Conservation (phyloP, 92 coral and sea anemone species). For the Paragorgia papillata region DNA sequence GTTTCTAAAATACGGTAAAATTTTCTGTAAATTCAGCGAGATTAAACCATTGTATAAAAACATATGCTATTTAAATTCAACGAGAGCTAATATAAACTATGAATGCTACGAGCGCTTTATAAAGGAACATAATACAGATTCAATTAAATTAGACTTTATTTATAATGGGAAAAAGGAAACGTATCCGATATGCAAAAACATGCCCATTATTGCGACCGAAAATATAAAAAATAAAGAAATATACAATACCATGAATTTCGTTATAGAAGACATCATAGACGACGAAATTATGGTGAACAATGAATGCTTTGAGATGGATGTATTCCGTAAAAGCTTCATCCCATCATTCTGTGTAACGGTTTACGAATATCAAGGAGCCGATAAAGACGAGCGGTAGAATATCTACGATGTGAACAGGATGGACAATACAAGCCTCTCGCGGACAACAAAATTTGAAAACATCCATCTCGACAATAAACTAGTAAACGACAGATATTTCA, state of each 20-base stretch:
- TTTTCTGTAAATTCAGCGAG: neutral
- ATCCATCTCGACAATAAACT: constrained; percentile 23
- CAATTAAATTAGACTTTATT: constrained; percentile 9
- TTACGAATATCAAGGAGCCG: constrained; percentile 44
- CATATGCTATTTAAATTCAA: constrained; percentile 45
- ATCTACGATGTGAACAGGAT: constrained; percentile 38
- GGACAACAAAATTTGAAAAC: constrained; percentile 47
- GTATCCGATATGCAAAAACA: constrained; percentile 13
- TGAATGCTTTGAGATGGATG: constrained; percentile 3
- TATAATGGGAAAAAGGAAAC: constrained; percentile 24
- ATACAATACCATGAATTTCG: constrained; percentile 47
- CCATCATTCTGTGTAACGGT: constrained; percentile 54
- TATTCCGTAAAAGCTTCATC: constrained; percentile 36
- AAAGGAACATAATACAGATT: neutral
- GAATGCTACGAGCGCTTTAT: constrained; percentile 39
- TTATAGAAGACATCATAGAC: constrained; percentile 23
- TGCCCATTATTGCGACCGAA: constrained; percentile 52
- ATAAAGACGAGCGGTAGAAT: constrained; percentile 44
- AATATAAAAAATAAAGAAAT: constrained; percentile 38
- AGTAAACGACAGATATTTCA: constrained; percentile 20
- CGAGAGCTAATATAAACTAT: constrained; percentile 38
- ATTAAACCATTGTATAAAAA: constrained; percentile 11
- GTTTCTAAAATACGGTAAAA: constrained; percentile 39
- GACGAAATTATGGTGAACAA: constrained; percentile 13
- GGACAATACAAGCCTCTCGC: constrained; percentile 45